Evolutionary conservation across 2,888 invertebrate species (phyloP).

Genomic region (Clepsis dumicolana): DNA sequence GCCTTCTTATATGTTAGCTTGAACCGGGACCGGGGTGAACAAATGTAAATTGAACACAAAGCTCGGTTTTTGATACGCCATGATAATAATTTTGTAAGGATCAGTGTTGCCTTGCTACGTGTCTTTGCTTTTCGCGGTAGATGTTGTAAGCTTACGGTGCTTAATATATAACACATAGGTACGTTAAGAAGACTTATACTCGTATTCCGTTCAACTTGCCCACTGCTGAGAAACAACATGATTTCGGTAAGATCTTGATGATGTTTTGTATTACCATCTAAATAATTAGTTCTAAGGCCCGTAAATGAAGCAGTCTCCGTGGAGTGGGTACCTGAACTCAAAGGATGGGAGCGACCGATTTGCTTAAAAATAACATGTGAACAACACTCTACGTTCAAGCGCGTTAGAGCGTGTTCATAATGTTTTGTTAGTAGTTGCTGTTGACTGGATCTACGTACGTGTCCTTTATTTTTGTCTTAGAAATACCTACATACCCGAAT

Average conservation of each 20-base stretch:
- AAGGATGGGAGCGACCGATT: not conserved
- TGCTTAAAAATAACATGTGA: not conserved
- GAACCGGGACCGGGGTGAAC: constrained; percentile 60
- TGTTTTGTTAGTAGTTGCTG: no score
- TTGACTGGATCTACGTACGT: no score
- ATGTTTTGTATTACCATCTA: not conserved
- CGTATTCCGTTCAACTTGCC: constrained; percentile 42
- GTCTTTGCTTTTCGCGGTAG: constrained; percentile 83
- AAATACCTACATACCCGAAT: no score
- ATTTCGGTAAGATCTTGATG: constrained; percentile 61
- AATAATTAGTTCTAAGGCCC: not conserved
- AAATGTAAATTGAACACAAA: constrained; percentile 53
- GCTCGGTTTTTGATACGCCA: constrained; percentile 64
- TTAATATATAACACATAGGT: constrained; percentile 60
- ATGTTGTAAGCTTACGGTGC: constrained; percentile 79
- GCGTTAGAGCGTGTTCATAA: not conserved
- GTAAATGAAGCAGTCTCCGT: not conserved
- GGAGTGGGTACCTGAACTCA: not conserved
- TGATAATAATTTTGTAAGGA: constrained; percentile 72
- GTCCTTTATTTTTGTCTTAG: no score
- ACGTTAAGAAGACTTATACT: constrained; percentile 52
- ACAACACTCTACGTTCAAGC: not conserved
- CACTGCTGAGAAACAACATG: constrained; percentile 54
- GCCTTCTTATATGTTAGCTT: constrained; percentile 70
- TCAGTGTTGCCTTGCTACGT: constrained; percentile 85